phyloP scores from a whole-genome alignment of 2,797 vertebrate genomes.

The Merluccius polli region DNA sequence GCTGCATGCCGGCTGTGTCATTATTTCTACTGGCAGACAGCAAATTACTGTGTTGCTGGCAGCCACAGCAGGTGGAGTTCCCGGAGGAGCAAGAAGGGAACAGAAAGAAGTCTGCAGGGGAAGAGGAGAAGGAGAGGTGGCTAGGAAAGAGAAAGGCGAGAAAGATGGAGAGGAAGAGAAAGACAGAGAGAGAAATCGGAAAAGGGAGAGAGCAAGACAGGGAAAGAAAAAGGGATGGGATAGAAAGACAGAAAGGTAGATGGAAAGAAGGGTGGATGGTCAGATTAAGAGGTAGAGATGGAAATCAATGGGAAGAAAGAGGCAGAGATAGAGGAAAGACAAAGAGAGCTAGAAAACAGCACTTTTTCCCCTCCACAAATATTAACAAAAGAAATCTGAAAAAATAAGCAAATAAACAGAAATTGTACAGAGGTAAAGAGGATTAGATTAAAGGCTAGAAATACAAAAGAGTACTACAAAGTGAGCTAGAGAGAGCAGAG shows the following conservation, averaged over 20 bases:
- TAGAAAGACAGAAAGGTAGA: not conserved
- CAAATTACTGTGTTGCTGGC: slow-evolving; percentile 63
- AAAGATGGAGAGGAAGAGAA: not conserved
- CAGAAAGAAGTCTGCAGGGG: slow-evolving; percentile 8
- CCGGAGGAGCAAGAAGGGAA: slow-evolving; percentile 9
- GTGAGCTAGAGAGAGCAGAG: not conserved
- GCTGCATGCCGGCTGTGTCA: slow-evolving; percentile 47
- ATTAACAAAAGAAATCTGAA: not conserved
- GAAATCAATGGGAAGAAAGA: not conserved
- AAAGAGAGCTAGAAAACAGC: not conserved
- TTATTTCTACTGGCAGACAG: slow-evolving; percentile 63
- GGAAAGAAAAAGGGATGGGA: not conserved
- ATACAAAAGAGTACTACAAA: not conserved
- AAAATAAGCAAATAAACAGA: not conserved
- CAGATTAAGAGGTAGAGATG: not conserved
- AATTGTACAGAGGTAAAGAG: not conserved
- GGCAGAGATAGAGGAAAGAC: not conserved
- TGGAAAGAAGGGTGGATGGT: not conserved
- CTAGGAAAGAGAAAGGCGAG: slow-evolving; percentile 13
- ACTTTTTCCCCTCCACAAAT: not conserved
- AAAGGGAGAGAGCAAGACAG: not conserved
- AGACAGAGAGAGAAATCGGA: not conserved
- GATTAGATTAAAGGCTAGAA: not conserved
- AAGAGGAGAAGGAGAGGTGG: not conserved
- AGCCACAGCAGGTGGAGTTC: slow-evolving; percentile 50